Base-by-base conservation (phyloP, 2,888 invertebrate species). In the Protodeltote pygarga region DNA sequence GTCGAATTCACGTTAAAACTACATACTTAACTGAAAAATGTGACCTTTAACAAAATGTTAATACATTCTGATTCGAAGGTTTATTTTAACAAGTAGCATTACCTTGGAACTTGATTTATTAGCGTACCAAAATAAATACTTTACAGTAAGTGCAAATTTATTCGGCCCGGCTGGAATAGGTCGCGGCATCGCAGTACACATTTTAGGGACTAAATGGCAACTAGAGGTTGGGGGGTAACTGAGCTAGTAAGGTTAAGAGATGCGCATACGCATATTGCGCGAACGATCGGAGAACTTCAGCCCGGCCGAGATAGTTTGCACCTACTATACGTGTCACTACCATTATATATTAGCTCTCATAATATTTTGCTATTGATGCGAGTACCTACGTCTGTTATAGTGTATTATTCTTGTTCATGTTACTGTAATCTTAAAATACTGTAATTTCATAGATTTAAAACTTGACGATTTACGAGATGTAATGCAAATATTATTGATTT, bases 341-440 rank as follows among this genome's bases (percentile, higher is more conserved):
- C 64, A 58, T 59, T 67, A 55, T 73, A n/a, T n/a, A 72, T 67
- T 68, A 65, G 67, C 72, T 71, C 69, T 64, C 64, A 64, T 73
- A 66, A 72, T 78, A 78, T 73, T 74, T 79, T 79, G 80, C 83
- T 81, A 77, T 83, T 77, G 81, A 78, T 79, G 80, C 81, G 77
- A 79, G 67, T 69, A 71, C 69, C 45, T 59, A 58, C 61, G 79
- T 85, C 77, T 82, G 82, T 85, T 84, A 84, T 73, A 71, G 78
- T 85, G 81, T 85, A 82, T 78, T 79, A 79, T 77, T 87, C 88
- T 89, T 89, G 89, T 92, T 90, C 89, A 89, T 88, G 89, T 91
- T 90, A 90, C 85, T 89, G 86, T 92, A 90, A 87, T 89, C 85
- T 87, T 88, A 87, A 85, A 84, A 76, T 85, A 88, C 82, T 87